phyloP scores from a whole-genome alignment of 2,113 vertebrate genomes.

The Cheilinus undulatus region DNA sequence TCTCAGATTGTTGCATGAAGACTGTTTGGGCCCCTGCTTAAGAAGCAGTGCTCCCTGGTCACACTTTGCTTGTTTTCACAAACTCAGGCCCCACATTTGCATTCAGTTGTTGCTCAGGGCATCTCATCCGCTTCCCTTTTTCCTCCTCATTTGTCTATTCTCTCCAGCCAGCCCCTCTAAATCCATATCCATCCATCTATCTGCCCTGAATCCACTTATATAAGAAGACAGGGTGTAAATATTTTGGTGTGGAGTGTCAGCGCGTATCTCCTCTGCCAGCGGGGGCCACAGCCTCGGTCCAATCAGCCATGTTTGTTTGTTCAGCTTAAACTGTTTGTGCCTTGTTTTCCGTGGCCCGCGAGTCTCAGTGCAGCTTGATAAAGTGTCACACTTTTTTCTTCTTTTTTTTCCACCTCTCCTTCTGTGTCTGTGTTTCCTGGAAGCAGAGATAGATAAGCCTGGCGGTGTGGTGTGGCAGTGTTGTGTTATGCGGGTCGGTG shows the following conservation, averaged over 20 bases:
- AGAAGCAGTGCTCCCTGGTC: not conserved
- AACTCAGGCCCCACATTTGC: constrained; percentile 37
- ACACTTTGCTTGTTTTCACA: constrained; percentile 47
- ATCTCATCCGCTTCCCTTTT: constrained; percentile 49
- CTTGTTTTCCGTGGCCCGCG: constrained; percentile 72
- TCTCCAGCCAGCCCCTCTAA: constrained; percentile 63
- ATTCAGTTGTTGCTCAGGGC: constrained; percentile 53
- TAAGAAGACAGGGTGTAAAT: constrained; percentile 81
- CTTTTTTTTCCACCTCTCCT: not conserved
- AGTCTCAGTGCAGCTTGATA: constrained; percentile 67
- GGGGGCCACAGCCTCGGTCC: constrained; percentile 58
- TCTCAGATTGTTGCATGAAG: not conserved
- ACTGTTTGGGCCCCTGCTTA: not conserved
- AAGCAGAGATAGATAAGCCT: constrained; percentile 61
- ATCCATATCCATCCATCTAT: constrained; percentile 66
- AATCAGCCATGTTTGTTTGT: constrained; percentile 83
- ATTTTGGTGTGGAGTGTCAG: constrained; percentile 74
- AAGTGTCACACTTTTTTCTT: constrained; percentile 62
- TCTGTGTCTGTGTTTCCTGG: constrained; percentile 62
- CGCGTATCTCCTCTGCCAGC: constrained; percentile 61
- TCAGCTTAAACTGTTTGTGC: constrained; percentile 82
- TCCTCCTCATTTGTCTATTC: constrained; percentile 63
- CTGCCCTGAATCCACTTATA: constrained; percentile 75
- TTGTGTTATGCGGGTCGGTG: constrained; percentile 22
- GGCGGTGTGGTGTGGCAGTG: constrained; percentile 42